A percentile compares a stretch with the other conserved stretches of the same genome.
These are phyloP conservation scores for Rhorus exstirpatorius DNA, from an alignment of 2,888 invertebrate genomes.

Conservation along the genomic window DNA sequence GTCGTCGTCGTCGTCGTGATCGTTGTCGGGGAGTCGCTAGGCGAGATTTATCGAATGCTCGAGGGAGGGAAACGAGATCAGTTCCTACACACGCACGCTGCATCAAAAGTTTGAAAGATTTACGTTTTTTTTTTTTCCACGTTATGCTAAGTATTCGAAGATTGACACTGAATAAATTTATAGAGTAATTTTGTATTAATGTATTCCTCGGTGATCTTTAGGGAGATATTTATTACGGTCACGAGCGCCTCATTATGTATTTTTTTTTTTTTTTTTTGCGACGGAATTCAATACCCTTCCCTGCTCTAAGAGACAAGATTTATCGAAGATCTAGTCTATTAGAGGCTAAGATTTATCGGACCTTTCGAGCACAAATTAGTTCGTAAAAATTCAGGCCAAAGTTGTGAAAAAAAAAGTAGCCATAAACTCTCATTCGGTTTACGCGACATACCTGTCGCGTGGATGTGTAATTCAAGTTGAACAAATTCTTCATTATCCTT, in stretches of 20 bases:
- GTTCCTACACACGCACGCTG: constrained; percentile 53
- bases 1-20: not conserved
- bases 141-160: constrained; percentile 57
- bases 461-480: no score
- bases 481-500: no score
- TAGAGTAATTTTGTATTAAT: constrained; percentile 13
- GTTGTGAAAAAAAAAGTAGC: no score
- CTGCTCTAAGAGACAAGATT: constrained; percentile 16
- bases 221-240: constrained; percentile 51
- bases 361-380: no score
- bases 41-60: constrained; percentile 67
- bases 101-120: constrained; percentile 44
- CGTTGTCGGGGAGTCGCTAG: constrained; percentile 56
- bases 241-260: constrained; percentile 39
- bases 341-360: not conserved
- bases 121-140: constrained; percentile 33
- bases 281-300: constrained; percentile 31
- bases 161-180: constrained; percentile 65
- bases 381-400: not conserved
- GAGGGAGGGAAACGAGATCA: constrained; percentile 62
- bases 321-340: not conserved
- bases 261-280: constrained; percentile 27
- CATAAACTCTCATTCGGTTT: no score
- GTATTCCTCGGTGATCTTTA: constrained; percentile 29
- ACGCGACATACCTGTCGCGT: no score